Evolutionary conservation across 2,888 invertebrate genomes (phyloP).

Genomic region (Amaurobius ferox): DNA sequence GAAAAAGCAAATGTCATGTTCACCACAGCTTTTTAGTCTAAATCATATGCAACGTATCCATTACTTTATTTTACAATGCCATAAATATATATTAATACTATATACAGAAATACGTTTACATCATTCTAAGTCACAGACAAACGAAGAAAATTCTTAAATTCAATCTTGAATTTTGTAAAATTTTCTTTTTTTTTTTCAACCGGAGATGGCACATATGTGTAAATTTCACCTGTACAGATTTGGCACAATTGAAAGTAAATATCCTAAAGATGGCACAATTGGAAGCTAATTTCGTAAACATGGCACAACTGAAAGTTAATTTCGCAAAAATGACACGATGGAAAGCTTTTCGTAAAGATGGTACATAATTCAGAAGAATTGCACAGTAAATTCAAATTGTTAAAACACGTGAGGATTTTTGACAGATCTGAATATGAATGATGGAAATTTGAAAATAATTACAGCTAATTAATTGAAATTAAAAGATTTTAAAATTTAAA

Average conservation of each 20-base stretch:
- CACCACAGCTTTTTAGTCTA: background rate
- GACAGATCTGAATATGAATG: no score
- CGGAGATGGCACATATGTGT: background rate
- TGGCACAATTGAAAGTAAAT: background rate
- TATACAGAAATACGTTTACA: background rate
- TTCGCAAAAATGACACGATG: no score
- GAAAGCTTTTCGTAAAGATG: no score
- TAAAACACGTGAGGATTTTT: no score
- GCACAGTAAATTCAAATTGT: no score
- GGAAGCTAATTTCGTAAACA: no score
- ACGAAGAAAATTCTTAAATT: background rate
- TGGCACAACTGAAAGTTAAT: no score
- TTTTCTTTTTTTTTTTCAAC: background rate
- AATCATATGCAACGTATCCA: background rate
- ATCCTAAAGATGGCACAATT: background rate
- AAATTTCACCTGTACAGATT: background rate
- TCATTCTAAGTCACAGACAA: background rate
- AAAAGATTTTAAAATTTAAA: no score
- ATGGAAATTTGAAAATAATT: no score
- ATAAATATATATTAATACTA: constrained; percentile 7
- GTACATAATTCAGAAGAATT: no score
- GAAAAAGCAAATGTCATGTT: constrained; percentile 1
- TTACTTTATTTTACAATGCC: background rate
- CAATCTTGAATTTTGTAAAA: background rate
- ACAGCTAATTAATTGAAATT: no score